Evolutionary conservation across 1,140 invertebrate species (phyloP).

Genomic region (Saccostrea echinata): DNA sequence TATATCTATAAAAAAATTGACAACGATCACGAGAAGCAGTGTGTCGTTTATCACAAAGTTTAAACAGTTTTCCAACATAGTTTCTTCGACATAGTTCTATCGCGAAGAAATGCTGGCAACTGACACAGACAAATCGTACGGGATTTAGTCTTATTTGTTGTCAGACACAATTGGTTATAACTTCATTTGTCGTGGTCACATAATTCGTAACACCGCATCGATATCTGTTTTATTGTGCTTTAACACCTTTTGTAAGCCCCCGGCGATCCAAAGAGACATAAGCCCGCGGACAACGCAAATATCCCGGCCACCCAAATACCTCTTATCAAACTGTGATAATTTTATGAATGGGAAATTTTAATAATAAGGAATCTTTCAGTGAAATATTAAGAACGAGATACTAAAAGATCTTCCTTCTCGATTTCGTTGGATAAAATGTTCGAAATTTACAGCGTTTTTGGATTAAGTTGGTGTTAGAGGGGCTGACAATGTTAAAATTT

Average conservation of each 20-base stretch:
- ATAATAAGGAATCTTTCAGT: not conserved
- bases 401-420: not conserved
- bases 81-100: not conserved
- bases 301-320: not conserved
- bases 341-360: constrained; percentile 23
- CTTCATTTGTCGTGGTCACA: constrained; percentile 19
- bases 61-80: constrained; percentile 20
- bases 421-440: not conserved
- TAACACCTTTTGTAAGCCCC: constrained; percentile 23
- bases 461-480: not conserved
- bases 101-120: not conserved
- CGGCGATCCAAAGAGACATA: not conserved
- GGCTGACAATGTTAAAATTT: too few species aligned
- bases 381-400: not conserved
- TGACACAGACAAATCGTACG: constrained; percentile 1
- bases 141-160: constrained; percentile 30
- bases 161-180: constrained; percentile 32
- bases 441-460: not conserved
- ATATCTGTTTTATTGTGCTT: not conserved
- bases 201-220: constrained; percentile 6
- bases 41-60: constrained; percentile 9
- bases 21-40: not conserved
- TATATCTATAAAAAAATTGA: constrained; percentile 37
- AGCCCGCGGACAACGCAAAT: not conserved
- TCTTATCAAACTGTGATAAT: not conserved